phyloP scores from a whole-genome alignment of 2,113 vertebrate species.

The Saccopteryx leptura region DNA sequence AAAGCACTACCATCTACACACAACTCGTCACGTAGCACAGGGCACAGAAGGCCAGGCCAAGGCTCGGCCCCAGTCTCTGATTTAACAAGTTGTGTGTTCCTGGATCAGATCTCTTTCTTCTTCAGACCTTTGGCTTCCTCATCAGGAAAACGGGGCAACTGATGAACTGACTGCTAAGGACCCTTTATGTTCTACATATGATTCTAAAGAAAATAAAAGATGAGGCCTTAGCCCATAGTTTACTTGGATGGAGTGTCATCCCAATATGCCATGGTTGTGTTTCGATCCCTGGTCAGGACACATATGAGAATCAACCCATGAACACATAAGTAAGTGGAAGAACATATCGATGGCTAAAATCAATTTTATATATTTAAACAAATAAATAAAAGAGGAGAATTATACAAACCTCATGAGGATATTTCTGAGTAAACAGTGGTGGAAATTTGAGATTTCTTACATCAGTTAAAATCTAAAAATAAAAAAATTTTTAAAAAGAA shows the following conservation, averaged over 20 bases:
- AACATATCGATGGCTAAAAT: too few species aligned
- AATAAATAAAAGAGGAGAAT: background rate
- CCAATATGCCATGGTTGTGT: too few species aligned
- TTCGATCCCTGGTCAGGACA: too few species aligned
- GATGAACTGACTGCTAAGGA: background rate
- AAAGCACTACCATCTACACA: background rate
- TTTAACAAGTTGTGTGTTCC: background rate
- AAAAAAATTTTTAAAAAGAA: slow-evolving; percentile 3
- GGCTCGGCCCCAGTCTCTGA: background rate
- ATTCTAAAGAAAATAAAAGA: slow-evolving; percentile 14
- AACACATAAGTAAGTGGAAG: too few species aligned
- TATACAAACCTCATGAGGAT: slow-evolving; percentile 93
- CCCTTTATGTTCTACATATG: background rate
- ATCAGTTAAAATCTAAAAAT: slow-evolving; percentile 94
- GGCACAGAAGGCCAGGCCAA: background rate
- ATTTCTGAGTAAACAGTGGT: slow-evolving; percentile 93
- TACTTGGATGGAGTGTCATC: too few species aligned
- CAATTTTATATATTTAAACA: too few species aligned
- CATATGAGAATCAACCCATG: too few species aligned
- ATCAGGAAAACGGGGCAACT: background rate
- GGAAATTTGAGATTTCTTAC: slow-evolving; percentile 95
- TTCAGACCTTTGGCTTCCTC: background rate
- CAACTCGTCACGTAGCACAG: background rate
- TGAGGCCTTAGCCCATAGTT: background rate
- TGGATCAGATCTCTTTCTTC: background rate